A percentile compares a stretch with the other conserved stretches of the same genome.
Conservation (phyloP, 2,797 vertebrate genomes). For the Sebastes nivosus region DNA sequence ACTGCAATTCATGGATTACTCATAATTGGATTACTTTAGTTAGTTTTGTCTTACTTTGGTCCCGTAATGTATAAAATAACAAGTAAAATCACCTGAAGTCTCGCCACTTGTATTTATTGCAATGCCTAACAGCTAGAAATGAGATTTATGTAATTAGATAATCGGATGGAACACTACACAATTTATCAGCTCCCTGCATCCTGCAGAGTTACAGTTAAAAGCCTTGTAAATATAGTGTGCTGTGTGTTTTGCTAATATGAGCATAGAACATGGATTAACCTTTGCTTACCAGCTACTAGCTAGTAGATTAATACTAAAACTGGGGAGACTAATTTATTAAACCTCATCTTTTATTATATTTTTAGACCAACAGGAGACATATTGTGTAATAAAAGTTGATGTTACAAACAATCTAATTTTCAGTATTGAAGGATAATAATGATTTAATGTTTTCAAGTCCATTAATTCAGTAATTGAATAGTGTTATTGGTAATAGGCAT, state of each 20-base stretch:
- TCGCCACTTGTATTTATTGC: neutral
- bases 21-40: constrained; percentile 65
- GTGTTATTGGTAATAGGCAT: neutral
- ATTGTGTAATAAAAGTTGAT: neutral
- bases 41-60: constrained; percentile 35
- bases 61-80: constrained; percentile 11
- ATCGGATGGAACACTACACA: neutral
- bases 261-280: neutral
- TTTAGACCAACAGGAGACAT: neutral
- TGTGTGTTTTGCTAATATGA: neutral
- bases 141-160: neutral
- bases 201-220: neutral
- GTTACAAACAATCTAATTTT: neutral
- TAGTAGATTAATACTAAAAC: neutral
- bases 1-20: constrained; percentile 55
- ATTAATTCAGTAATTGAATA: neutral
- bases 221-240: neutral
- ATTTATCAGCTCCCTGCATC: neutral
- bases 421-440: neutral
- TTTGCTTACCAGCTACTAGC: neutral
- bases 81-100: neutral
- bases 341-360: neutral
- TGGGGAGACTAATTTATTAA: neutral
- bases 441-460: neutral
- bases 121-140: neutral